Conservation (phyloP, 2,797 vertebrate genomes). For the Darevskia nairensis region DNA sequence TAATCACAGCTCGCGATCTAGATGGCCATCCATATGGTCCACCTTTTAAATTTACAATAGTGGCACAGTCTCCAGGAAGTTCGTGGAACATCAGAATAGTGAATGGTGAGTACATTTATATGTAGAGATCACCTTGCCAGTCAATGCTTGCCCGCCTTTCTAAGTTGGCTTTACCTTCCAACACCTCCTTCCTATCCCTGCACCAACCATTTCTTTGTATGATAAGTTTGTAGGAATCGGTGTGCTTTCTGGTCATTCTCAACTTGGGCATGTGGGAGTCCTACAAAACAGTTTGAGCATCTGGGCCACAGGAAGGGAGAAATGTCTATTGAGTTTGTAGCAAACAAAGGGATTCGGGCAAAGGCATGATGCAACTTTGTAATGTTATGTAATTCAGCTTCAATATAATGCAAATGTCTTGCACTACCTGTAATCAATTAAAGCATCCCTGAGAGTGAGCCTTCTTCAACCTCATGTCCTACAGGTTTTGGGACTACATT, state of each 20-base stretch:
- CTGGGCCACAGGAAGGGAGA: no score
- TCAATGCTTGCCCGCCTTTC: background rate
- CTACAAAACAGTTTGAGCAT: background rate
- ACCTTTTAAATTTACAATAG: slow-evolving; percentile 84
- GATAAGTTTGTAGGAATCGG: background rate
- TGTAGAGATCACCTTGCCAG: background rate
- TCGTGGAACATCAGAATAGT: slow-evolving; percentile 82
- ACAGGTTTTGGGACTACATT: no score
- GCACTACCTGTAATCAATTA: background rate
- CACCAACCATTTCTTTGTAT: background rate
- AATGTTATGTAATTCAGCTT: background rate
- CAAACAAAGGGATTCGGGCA: background rate
- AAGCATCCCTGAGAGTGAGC: no score
- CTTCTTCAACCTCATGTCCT: no score
- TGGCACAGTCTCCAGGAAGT: slow-evolving; percentile 73
- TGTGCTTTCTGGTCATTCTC: background rate
- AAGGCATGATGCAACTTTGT: background rate
- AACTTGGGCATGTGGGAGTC: no score
- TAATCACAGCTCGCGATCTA: slow-evolving; percentile 77
- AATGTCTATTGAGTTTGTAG: background rate
- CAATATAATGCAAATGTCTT: background rate
- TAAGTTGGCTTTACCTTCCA: background rate
- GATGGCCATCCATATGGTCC: slow-evolving; percentile 72
- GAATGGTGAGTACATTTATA: slow-evolving; percentile 83
- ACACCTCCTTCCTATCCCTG: background rate